Conservation (phyloP, 1,140 invertebrate genomes). For the Lucilia cuprina region DNA sequence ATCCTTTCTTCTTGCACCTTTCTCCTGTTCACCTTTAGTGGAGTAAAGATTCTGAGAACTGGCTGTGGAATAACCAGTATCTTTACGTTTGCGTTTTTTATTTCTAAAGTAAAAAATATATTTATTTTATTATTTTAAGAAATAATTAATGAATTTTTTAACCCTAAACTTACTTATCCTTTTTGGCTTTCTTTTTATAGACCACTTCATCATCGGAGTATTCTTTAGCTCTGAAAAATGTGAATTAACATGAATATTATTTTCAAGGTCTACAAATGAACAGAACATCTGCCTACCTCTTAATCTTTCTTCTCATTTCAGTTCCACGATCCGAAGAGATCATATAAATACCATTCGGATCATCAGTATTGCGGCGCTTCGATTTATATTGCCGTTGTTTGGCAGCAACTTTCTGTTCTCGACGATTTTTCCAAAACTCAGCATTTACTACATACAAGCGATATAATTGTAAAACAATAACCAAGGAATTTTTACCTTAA, state of each 20-base stretch:
- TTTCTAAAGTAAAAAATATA: neutral
- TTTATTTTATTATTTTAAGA: neutral
- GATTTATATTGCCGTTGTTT: constrained; percentile 62
- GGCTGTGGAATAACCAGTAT: constrained; percentile 72
- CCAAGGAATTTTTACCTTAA: constrained; percentile 82
- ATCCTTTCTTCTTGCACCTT: constrained; percentile 50
- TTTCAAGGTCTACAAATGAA: too few relatives aligned
- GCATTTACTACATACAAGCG: constrained; percentile 81
- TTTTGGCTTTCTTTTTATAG: constrained; percentile 53
- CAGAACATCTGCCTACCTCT: constrained; percentile 47
- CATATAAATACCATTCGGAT: constrained; percentile 66
- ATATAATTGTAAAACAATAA: constrained; percentile 86
- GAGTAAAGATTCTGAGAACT: constrained; percentile 66
- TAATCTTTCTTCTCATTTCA: constrained; percentile 56
- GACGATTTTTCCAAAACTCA: constrained; percentile 66
- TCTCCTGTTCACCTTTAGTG: constrained; percentile 55
- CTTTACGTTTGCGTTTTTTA: constrained; percentile 65
- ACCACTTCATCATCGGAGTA: constrained; percentile 53
- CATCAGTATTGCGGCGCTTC: constrained; percentile 59
- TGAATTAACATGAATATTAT: too few relatives aligned
- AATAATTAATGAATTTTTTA: too few relatives aligned
- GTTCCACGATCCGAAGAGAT: constrained; percentile 65
- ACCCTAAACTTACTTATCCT: constrained; percentile 48
- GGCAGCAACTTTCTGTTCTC: constrained; percentile 59
- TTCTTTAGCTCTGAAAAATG: constrained; percentile 48